A percentile compares a stretch with the other conserved stretches of the same genome.
These are phyloP conservation scores for Tragelaphus strepsiceros DNA, from an alignment of 2,113 vertebrate species.

Conservation along the genomic window DNA sequence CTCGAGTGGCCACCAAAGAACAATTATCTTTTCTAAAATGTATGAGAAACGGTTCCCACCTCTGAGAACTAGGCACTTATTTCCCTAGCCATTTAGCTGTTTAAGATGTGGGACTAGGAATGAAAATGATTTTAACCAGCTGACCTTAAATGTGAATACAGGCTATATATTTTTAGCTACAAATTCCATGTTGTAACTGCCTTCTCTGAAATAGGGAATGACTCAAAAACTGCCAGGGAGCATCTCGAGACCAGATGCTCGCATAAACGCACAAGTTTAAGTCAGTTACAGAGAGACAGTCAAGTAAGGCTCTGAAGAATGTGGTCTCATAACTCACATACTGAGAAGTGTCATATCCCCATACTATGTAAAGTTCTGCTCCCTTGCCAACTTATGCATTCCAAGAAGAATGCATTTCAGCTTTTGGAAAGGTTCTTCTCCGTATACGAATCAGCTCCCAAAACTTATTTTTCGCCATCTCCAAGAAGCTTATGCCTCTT, in stretches of 20 bases:
- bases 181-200: conserved; percentile 28
- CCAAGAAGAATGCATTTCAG: not conserved
- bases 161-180: not conserved
- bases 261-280: not conserved
- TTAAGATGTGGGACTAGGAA: not conserved
- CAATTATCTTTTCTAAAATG: not conserved
- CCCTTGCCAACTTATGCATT: not conserved
- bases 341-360: not conserved
- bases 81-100: not conserved
- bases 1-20: not conserved
- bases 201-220: not conserved
- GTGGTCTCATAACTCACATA: accelerated
- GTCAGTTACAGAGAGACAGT: not conserved
- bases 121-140: not conserved
- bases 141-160: conserved; percentile 13
- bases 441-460: not conserved
- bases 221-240: conserved; percentile 17
- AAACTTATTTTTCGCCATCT: not conserved
- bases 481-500: not conserved
- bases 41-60: not conserved
- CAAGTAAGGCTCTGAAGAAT: not conserved
- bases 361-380: not conserved
- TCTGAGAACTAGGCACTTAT: not conserved
- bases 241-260: not conserved
- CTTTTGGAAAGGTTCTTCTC: not conserved